Conservation (phyloP, 2,113 vertebrate genomes). For the Typhlomys cinereus region DNA sequence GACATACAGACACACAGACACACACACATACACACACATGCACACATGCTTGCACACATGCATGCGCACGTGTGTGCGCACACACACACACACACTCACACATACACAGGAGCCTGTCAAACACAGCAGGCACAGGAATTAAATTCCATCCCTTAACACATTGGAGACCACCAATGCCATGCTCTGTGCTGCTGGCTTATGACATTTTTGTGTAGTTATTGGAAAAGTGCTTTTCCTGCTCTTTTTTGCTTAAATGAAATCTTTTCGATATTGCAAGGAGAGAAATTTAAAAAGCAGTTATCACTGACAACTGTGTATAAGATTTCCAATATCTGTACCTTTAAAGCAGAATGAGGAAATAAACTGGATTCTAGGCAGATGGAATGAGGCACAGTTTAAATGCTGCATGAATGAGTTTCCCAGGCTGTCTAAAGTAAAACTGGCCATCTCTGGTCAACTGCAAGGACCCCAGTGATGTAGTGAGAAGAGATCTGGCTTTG, state of each 20-base stretch:
- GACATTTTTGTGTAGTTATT: slow-evolving; percentile 14
- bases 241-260: background rate
- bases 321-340: background rate
- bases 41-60: background rate
- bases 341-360: background rate
- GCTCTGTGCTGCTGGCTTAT: background rate
- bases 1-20: background rate
- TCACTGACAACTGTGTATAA: background rate
- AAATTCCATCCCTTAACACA: background rate
- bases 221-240: background rate
- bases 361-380: background rate
- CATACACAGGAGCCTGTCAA: background rate
- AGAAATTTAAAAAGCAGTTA: background rate
- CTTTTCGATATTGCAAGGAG: slow-evolving; percentile 18
- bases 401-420: background rate
- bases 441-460: background rate
- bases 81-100: background rate
- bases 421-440: background rate
- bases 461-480: background rate
- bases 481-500: background rate
- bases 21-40: background rate
- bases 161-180: background rate
- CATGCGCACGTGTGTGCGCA: background rate
- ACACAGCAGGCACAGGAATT: background rate
- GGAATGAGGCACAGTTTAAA: background rate